Evolutionary conservation across 1,140 invertebrate genomes (phyloP).

Genomic region (Zophobas atratus): DNA sequence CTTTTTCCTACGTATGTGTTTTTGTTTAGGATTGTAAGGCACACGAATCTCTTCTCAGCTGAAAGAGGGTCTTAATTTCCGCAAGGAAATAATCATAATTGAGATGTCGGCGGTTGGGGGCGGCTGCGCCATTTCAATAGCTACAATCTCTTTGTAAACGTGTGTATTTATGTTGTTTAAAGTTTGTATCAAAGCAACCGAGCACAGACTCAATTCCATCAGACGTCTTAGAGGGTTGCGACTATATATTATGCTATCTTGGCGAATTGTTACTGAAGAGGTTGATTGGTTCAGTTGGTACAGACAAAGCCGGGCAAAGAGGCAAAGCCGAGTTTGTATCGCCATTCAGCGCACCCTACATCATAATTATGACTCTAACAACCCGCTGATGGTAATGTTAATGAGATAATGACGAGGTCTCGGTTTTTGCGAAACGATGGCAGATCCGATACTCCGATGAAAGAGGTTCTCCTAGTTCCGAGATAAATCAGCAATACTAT

Average conservation of each 20-base stretch:
- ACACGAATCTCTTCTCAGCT: slow-evolving; percentile 15
- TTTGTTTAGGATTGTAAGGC: no score
- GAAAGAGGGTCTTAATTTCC: slow-evolving; percentile 44
- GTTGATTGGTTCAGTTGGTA: slow-evolving; percentile 61
- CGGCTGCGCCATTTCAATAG: slow-evolving; percentile 52
- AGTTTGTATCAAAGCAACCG: slow-evolving; percentile 54
- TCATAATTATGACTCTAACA: slow-evolving; percentile 26
- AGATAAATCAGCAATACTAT: slow-evolving; percentile 54
- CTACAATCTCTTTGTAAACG: slow-evolving; percentile 57
- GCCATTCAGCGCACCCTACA: not conserved
- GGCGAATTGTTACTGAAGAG: slow-evolving; percentile 57
- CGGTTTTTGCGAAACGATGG: not conserved
- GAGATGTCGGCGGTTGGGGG: slow-evolving; percentile 34
- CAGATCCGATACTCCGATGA: slow-evolving; percentile 1
- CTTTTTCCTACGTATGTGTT: no score
- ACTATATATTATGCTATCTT: slow-evolving; percentile 47
- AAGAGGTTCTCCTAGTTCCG: not conserved
- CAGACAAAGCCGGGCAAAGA: slow-evolving; percentile 55
- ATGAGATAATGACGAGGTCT: slow-evolving; percentile 15
- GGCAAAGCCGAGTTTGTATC: slow-evolving; percentile 48
- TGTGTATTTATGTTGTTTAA: slow-evolving; percentile 59
- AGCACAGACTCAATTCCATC: slow-evolving; percentile 55
- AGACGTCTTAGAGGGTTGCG: slow-evolving; percentile 54
- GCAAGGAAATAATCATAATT: slow-evolving; percentile 47
- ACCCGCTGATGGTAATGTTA: not conserved